Percentiles rank a stretch among this genome's conserved stretches.
phyloP scores from a whole-genome alignment of 30 jellyfish, hydroid and myxozoan genomes.

The Catostylus mosaicus region DNA sequence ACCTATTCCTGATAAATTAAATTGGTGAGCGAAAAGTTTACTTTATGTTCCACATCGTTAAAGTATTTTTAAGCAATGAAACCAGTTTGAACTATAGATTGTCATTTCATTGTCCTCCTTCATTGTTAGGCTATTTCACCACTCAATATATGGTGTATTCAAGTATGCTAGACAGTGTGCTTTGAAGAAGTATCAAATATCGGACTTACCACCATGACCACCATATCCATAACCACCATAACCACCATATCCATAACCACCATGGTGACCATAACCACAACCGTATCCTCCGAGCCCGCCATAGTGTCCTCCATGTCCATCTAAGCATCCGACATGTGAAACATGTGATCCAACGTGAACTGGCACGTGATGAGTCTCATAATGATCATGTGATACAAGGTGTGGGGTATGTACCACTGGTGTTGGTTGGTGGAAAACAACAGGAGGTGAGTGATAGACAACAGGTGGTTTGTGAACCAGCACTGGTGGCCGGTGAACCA shows the following conservation, averaged over 20 bases:
- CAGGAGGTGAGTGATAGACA: conserved; percentile 92
- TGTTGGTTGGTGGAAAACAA: conserved; percentile 88
- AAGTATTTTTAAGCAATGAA: no score
- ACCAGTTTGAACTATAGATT: no score
- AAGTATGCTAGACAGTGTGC: no score
- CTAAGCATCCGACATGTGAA: conserved; percentile 37
- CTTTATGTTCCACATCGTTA: no score
- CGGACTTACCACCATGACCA: background rate
- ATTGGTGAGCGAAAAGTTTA: no score
- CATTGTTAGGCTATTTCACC: no score
- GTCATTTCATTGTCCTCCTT: no score
- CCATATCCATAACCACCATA: background rate
- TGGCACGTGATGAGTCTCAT: conserved; percentile 80
- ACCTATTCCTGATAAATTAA: no score
- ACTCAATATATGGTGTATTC: no score
- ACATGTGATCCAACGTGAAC: conserved; percentile 84
- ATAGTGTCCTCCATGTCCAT: conserved; percentile 21
- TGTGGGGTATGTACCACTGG: conserved; percentile 87
- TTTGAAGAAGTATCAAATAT: no score
- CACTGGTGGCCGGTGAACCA: conserved; percentile 92
- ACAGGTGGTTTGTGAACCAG: conserved; percentile 90
- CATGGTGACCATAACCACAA: background rate
- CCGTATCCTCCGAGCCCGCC: conserved; percentile 19
- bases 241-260: background rate
- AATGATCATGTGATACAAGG: conserved; percentile 74